Base-by-base conservation (phyloP, 1,140 invertebrate species). In the Heliconius eleuchia region DNA sequence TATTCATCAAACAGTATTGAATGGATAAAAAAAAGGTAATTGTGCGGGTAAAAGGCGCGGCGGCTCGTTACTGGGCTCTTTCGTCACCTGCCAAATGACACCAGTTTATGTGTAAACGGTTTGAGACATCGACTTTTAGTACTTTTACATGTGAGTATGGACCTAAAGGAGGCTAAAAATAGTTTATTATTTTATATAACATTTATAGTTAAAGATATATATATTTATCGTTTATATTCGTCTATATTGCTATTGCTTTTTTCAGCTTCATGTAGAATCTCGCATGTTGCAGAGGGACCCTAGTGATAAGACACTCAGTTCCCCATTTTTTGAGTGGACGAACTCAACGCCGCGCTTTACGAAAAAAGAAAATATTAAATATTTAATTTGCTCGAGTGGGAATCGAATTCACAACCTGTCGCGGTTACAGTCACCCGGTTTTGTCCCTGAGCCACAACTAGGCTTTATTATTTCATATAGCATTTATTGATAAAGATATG, bases 51-150 rank as follows among this genome's bases (percentile, higher is more conserved):
- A 66, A 66, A 66, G 60, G 60, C 60, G 60, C 60, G 60, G 55
- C 55, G 55, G 60, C 60, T 66, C 27, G 27, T 66, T 66, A 66
- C 60, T 5, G 9, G 60, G 60, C 13, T 66, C 4, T 66, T 66
- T 66, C 60, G 60, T 66, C 60, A 66, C 60, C 23, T 60, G 57
- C 57, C 23, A 16, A 66, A 30, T 66, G 60, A 66, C 60, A 30
- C 60, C 60, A 66, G 60, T 66, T 66, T 66, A 30, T 66, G 60
- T 66, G 60, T 23, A 66, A 66, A 66, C 23, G 27, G 11, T 30
- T 66, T 27, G 23, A 27, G 60, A 66, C 60, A 66, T 66, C 60
- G 60, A 27, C 9, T 66, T 30, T 27, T 66, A 66, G 13, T 46
- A 46, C 3, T 46, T n/a, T 9, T 30, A 30, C 13, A 57, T 60